Evolutionary conservation across 2,888 invertebrate species (phyloP), one percentile per base, ranked within the genome.

Genomic region (Lepidocyrtoides sp.): DNA sequence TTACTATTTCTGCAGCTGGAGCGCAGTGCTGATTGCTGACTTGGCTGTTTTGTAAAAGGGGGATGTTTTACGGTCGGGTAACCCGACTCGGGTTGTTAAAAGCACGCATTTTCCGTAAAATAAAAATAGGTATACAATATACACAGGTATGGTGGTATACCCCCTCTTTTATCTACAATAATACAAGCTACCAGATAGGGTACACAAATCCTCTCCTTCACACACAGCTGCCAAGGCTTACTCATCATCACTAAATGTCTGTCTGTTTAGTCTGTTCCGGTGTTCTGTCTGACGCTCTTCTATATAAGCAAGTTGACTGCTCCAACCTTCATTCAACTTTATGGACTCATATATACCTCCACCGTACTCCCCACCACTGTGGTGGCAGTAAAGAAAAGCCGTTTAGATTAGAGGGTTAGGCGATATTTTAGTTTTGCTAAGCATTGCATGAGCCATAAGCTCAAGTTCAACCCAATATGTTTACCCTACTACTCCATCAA

Each of bases 61-160:
- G 75, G 75, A 26, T 32, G 23, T 36, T 79, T 57, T 57, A 79
- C 83, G 32, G 66, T 77, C 51, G 87, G n/a, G n/a, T n/a, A n/a
- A n/a, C n/a, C n/a, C n/a, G n/a, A n/a, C n/a, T n/a, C n/a, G n/a
- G 77, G 48, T 60, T 63, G 87, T 63, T 87, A 75, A 87, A 44
- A 87, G 79, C 77, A 77, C 63, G 87, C 72, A 60, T 77, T 77
- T 87, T 79, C 87, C 48, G 36, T n/a, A 41, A 57, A 57, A 48
- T 79, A 87, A 77, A 87, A 51, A 51, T 57, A n/a, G n/a, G n/a
- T n/a, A n/a, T n/a, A n/a, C n/a, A n/a, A n/a, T n/a, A n/a, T n/a
- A n/a, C n/a, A n/a, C n/a, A n/a, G n/a, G n/a, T n/a, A n/a, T n/a
- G n/a, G n/a, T n/a, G n/a, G n/a, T 17, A 60, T 66, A 17, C n/a